Percentiles rank a stretch among this genome's conserved stretches.
Conservation (phyloP, 2,797 vertebrate genomes). For the Bryconaethiops microstoma region DNA sequence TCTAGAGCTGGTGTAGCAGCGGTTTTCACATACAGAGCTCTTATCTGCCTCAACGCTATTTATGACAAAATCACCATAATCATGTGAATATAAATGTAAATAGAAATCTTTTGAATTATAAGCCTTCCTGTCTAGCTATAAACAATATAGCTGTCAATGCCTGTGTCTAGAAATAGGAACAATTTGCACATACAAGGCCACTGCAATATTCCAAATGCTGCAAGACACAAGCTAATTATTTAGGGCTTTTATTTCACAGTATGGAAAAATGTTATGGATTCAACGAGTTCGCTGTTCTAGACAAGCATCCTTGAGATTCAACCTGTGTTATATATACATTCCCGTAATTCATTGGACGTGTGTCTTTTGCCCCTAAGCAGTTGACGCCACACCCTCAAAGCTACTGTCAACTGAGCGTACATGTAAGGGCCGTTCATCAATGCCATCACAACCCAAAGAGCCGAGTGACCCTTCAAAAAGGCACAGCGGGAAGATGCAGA, state of each 20-base stretch:
- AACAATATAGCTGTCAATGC: not conserved
- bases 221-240: not conserved
- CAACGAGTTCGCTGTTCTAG: not conserved
- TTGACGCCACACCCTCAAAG: not conserved
- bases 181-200: not conserved
- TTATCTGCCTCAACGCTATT: too few relatives aligned
- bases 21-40: too few relatives aligned
- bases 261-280: not conserved
- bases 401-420: not conserved
- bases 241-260: not conserved
- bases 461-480: not conserved
- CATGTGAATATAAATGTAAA: too few relatives aligned
- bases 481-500: not conserved
- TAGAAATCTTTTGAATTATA: too few relatives aligned
- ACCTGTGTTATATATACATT: not conserved
- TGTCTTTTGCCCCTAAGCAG: not conserved
- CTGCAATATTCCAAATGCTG: not conserved
- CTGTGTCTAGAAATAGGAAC: not conserved
- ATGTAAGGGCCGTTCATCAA: conserved; percentile 31
- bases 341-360: not conserved
- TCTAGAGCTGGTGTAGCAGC: too few relatives aligned
- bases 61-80: too few relatives aligned
- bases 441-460: conserved; percentile 25
- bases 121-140: not conserved
- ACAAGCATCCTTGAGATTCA: not conserved